Conservation (phyloP, 2,888 invertebrate species). For the Sabatieria punctata region DNA sequence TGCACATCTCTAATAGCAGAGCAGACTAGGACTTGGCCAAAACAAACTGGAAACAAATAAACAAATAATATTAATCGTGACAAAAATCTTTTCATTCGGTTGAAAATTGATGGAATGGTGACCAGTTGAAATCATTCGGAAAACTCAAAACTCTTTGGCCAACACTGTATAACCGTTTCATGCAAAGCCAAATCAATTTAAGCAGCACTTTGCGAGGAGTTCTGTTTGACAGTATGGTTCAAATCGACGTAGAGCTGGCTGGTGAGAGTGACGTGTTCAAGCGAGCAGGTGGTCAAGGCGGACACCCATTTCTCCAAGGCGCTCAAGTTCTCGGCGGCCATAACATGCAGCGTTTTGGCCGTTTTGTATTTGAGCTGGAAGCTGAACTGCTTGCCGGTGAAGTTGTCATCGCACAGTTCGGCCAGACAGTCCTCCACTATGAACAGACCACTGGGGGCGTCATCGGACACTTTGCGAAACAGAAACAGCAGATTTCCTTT, state of each 20-base stretch:
- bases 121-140: too few species aligned
- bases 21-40: too few species aligned
- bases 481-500: constrained; percentile 26
- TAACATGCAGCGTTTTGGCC: constrained; percentile 19
- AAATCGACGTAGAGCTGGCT: constrained; percentile 21
- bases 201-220: too few species aligned
- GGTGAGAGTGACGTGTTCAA: constrained; percentile 26
- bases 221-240: too few species aligned
- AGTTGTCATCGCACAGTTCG: constrained; percentile 27
- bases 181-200: too few species aligned
- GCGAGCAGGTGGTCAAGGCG: constrained; percentile 22
- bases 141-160: too few species aligned
- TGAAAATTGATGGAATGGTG: too few species aligned
- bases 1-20: too few species aligned
- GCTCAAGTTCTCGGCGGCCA: constrained; percentile 21
- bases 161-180: too few species aligned
- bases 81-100: too few species aligned
- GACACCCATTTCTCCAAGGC: constrained; percentile 26
- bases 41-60: too few species aligned
- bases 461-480: constrained; percentile 17
- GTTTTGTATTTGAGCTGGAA: constrained; percentile 27
- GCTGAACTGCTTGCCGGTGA: constrained; percentile 23
- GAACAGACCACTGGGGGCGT: constrained; percentile 8
- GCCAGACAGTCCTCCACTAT: constrained; percentile 24
- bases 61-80: too few species aligned